These are phyloP conservation scores for Sardina pilchardus DNA, from an alignment of 2,113 vertebrate genomes.

Conservation along the genomic window DNA sequence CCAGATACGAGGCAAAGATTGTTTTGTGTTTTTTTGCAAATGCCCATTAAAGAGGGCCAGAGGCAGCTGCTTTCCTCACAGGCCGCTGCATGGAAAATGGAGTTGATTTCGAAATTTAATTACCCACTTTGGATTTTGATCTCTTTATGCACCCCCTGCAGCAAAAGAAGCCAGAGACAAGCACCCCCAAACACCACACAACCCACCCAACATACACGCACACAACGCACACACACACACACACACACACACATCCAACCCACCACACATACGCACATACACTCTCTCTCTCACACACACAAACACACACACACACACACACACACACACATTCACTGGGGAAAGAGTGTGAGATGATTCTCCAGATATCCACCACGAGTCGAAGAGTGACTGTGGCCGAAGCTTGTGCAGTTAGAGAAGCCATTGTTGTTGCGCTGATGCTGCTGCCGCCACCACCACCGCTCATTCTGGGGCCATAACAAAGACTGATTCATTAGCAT, in stretches of 20 bases:
- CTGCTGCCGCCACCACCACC: background rate
- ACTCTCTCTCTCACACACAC: too few relatives aligned
- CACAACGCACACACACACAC: background rate
- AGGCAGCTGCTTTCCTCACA: slow-evolving; percentile 74
- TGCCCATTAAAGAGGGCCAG: slow-evolving; percentile 60
- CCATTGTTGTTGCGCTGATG: background rate
- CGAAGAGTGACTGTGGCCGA: background rate
- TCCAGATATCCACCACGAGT: background rate
- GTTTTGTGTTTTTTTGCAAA: slow-evolving; percentile 56
- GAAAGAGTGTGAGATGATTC: background rate
- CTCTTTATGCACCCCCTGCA: slow-evolving; percentile 36
- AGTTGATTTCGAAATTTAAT: slow-evolving; percentile 69
- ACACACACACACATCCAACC: background rate
- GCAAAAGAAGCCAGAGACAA: slow-evolving; percentile 4
- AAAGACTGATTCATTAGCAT: slow-evolving; percentile 45
- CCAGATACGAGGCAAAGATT: slow-evolving; percentile 44
- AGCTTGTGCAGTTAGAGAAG: background rate
- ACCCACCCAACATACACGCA: background rate
- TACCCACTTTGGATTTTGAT: slow-evolving; percentile 65
- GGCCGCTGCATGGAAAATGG: slow-evolving; percentile 75
- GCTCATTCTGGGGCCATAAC: slow-evolving; percentile 31
- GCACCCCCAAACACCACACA: background rate
- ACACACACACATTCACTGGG: background rate
- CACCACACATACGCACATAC: background rate
- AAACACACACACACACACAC: background rate